Evolutionary conservation across 1,140 invertebrate species (phyloP).

Genomic region (Asobara japonica): DNA sequence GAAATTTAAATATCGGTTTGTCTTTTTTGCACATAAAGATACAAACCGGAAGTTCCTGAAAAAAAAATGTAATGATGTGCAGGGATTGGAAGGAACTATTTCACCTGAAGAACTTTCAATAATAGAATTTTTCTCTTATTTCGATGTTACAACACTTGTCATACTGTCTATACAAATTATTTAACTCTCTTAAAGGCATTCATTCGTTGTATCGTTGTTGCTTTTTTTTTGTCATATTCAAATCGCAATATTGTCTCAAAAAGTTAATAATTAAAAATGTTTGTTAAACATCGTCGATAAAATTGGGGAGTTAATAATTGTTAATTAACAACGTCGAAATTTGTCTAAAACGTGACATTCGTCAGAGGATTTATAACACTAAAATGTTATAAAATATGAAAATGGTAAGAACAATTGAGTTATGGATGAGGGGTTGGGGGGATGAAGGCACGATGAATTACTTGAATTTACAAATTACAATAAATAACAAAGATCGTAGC

Average conservation of each 20-base stretch:
- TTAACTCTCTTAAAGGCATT: neutral
- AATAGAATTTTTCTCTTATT: slow-evolving; percentile 9
- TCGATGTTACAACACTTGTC: slow-evolving; percentile 4
- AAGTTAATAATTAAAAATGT: neutral
- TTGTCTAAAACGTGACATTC: slow-evolving; percentile 10
- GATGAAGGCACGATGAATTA: slow-evolving; percentile 56
- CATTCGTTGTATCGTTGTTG: neutral
- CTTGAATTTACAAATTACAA: slow-evolving; percentile 58
- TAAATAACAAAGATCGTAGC: slow-evolving; percentile 64
- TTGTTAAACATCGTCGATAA: neutral
- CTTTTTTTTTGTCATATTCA: too few species aligned
- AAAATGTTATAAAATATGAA: slow-evolving; percentile 13
- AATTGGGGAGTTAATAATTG: slow-evolving; percentile 7
- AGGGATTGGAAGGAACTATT: neutral
- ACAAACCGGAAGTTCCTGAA: neutral
- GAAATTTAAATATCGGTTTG: too few species aligned
- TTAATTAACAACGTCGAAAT: neutral
- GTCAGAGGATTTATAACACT: too few species aligned
- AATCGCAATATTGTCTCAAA: neutral
- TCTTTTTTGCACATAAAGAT: too few species aligned
- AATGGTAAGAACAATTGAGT: neutral
- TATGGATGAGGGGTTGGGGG: slow-evolving; percentile 38
- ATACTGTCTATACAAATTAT: slow-evolving; percentile 1
- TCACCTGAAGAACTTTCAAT: neutral
- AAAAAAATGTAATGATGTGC: neutral